Percentiles rank a stretch among this genome's conserved stretches.
phyloP scores from a whole-genome alignment of 2,797 vertebrate genomes.

The Ceryle rudis region DNA sequence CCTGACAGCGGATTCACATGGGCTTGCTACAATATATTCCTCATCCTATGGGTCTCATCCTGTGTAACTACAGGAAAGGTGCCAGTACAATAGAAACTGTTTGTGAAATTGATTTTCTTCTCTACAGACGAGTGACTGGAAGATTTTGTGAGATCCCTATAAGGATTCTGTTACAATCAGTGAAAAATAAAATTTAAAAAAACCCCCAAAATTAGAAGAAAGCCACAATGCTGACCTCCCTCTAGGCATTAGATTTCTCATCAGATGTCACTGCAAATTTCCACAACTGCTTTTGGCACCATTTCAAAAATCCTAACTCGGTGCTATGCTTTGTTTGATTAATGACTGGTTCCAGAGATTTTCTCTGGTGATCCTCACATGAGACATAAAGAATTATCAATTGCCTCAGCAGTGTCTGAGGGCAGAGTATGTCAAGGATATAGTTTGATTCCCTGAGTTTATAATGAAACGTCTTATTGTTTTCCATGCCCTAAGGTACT shows the following conservation, averaged over 20 bases:
- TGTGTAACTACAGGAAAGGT: background rate
- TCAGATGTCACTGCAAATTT: conserved; percentile 17
- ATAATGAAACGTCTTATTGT: background rate
- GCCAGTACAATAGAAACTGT: background rate
- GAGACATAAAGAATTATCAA: conserved; percentile 29
- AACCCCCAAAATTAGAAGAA: background rate
- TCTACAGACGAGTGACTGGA: background rate
- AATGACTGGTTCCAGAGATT: conserved; percentile 42
- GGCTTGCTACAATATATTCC: background rate
- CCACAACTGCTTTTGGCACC: conserved; percentile 23
- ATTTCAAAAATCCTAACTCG: background rate
- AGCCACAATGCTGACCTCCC: background rate
- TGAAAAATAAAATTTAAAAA: background rate
- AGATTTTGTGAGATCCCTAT: background rate
- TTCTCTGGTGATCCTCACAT: conserved; percentile 21
- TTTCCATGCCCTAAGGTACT: background rate
- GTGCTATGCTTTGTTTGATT: conserved; percentile 31
- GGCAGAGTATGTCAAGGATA: background rate
- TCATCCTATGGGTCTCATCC: background rate
- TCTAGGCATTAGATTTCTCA: background rate
- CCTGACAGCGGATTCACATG: background rate
- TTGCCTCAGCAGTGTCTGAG: conserved; percentile 9
- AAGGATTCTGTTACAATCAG: background rate
- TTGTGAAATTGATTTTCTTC: background rate
- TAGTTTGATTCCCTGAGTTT: conserved; percentile 4